Evolutionary conservation across 2,888 invertebrate genomes (phyloP).

Genomic region (Glaucopsyche alexis): DNA sequence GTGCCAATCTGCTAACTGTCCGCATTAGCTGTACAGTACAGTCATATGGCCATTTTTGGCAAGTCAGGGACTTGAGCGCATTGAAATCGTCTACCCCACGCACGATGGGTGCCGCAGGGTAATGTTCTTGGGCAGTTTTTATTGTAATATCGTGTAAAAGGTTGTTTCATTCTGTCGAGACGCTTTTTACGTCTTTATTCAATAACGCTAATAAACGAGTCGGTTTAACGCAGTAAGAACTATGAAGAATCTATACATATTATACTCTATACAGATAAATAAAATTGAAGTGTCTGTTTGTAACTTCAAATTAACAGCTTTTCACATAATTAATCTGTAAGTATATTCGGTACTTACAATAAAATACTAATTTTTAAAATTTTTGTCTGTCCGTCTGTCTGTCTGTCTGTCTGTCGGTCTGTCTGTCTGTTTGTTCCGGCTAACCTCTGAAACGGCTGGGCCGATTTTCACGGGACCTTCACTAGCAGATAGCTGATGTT

Average conservation of each 20-base stretch:
- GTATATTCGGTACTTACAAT: no score
- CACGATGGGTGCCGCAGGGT: constrained; percentile 60
- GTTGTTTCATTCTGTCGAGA: constrained; percentile 30
- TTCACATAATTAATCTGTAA: no score
- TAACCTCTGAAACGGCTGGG: no score
- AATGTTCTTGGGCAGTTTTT: constrained; percentile 52
- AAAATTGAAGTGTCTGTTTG: no score
- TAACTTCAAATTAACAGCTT: no score
- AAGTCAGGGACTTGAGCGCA: constrained; percentile 51
- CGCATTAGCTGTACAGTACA: constrained; percentile 51
- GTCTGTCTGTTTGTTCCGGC: no score
- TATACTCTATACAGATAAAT: no score
- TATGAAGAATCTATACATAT: not conserved
- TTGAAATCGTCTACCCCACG: constrained; percentile 53
- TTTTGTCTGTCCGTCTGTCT: no score
- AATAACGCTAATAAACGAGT: not conserved
- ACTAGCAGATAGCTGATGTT: no score
- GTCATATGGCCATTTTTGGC: constrained; percentile 67
- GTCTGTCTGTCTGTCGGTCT: no score
- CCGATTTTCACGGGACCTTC: no score
- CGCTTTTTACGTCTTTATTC: constrained; percentile 28
- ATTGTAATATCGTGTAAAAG: constrained; percentile 39
- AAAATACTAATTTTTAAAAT: no score
- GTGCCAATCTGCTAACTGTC: constrained; percentile 56
- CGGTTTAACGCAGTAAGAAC: not conserved